These are phyloP conservation scores for Yponomeuta plumbellus DNA, from an alignment of 2,888 invertebrate genomes.

Conservation along the genomic window DNA sequence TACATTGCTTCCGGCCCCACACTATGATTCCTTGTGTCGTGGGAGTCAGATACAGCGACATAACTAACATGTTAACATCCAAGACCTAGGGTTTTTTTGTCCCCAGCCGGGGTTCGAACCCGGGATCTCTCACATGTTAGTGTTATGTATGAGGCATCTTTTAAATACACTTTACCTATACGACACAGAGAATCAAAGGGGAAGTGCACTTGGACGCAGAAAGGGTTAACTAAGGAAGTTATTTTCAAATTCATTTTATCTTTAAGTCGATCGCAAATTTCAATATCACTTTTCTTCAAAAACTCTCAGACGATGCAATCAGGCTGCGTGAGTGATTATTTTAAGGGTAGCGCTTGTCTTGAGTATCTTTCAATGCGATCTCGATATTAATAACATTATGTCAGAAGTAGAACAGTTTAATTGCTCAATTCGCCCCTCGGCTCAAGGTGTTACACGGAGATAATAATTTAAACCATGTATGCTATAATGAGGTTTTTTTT, in stretches of 20 bases:
- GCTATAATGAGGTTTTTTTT: not conserved
- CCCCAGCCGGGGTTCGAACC: no score
- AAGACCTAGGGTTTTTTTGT: no score
- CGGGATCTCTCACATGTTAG: no score
- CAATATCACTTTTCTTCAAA: not conserved
- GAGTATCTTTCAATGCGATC: constrained; percentile 9
- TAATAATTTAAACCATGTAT: not conserved
- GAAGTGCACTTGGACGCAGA: no score
- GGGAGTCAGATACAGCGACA: no score
- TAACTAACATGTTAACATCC: no score
- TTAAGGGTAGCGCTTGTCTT: not conserved
- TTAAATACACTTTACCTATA: no score
- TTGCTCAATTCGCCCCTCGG: constrained; percentile 11
- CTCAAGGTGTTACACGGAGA: not conserved
- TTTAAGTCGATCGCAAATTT: not conserved
- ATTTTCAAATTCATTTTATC: not conserved
- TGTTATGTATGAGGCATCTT: no score
- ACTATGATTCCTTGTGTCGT: no score
- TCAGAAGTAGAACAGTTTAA: constrained; percentile 15
- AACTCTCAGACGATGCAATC: not conserved
- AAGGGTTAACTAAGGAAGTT: not conserved
- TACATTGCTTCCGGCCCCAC: no score
- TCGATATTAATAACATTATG: constrained; percentile 17
- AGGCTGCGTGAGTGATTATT: constrained; percentile 10
- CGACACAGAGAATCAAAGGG: no score